Evolutionary conservation across 2,888 invertebrate species (phyloP).

Genomic region (Platycheirus albimanus): DNA sequence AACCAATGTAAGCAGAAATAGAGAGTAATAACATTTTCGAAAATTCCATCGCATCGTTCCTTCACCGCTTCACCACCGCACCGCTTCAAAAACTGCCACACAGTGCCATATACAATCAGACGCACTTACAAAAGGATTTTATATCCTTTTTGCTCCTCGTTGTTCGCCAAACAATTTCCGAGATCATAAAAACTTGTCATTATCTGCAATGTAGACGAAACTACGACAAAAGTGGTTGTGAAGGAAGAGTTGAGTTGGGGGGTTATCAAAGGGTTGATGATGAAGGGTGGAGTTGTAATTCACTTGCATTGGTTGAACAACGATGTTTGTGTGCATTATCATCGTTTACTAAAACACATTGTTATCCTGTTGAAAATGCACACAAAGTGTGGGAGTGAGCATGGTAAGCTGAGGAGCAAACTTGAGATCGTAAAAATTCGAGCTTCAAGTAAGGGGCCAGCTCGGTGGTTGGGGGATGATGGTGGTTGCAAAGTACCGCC

Average conservation of each 20-base stretch:
- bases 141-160: conserved; percentile 67
- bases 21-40: conserved; percentile 65
- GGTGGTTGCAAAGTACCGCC: too few relatives aligned
- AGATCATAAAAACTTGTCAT: conserved; percentile 74
- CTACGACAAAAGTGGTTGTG: conserved; percentile 21
- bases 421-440: conserved; percentile 40
- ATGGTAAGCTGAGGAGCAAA: conserved; percentile 3
- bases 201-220: conserved; percentile 71
- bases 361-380: conserved; percentile 57
- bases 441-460: background rate
- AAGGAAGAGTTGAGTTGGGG: background rate
- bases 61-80: too few relatives aligned
- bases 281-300: conserved; percentile 28
- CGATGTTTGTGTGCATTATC: conserved; percentile 69
- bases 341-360: conserved; percentile 72
- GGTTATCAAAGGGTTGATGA: conserved; percentile 17
- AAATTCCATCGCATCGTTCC: conserved; percentile 63
- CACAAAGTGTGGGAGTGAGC: conserved; percentile 32
- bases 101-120: conserved; percentile 33
- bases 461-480: background rate
- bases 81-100: conserved; percentile 40
- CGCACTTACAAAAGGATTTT: conserved; percentile 69
- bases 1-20: conserved; percentile 31
- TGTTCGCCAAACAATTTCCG: conserved; percentile 74
- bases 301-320: conserved; percentile 66